A percentile compares a stretch with the other conserved stretches of the same genome.
phyloP scores from a whole-genome alignment of 30 jellyfish, hydroid and myxozoan species.

The Nemopilema nomurai region DNA sequence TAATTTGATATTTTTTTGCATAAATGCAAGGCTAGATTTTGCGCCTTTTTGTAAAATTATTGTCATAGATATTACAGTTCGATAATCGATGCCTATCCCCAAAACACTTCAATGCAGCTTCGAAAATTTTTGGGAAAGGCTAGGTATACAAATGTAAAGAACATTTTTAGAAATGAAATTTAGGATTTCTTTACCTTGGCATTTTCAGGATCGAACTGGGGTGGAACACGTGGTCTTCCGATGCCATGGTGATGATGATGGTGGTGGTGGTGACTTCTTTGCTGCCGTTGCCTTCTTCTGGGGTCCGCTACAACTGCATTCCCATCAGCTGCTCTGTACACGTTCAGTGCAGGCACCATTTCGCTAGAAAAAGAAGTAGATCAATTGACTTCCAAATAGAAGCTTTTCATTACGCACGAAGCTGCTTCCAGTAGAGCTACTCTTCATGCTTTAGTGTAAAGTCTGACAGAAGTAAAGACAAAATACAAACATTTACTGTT shows the following conservation, averaged over 20 bases:
- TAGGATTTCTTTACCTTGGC: conserved; percentile 60
- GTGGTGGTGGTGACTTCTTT: conserved; percentile 68
- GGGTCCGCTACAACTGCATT: conserved; percentile 43
- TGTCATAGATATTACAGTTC: no score
- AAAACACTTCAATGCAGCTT: no score
- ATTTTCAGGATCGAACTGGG: conserved; percentile 70
- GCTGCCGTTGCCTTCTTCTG: conserved; percentile 36
- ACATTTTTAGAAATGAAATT: background rate
- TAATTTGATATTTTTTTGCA: no score
- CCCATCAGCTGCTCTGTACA: conserved; percentile 50
- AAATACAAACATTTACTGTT: no score
- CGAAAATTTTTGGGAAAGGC: background rate
- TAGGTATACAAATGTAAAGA: background rate
- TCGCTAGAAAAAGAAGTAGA: conserved; percentile 33
- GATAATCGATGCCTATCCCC: no score
- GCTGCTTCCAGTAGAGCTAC: no score
- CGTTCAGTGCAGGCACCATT: conserved; percentile 77
- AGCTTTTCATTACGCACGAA: no score
- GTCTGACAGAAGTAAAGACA: no score
- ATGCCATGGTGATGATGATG: conserved; percentile 76
- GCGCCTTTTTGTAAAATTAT: no score
- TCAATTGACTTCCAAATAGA: background rate
- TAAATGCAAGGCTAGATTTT: no score
- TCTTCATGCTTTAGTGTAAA: no score
- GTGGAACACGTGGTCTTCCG: conserved; percentile 64